Base-by-base conservation (phyloP, 2,113 vertebrate genomes). In the Callopanchax toddi region DNA sequence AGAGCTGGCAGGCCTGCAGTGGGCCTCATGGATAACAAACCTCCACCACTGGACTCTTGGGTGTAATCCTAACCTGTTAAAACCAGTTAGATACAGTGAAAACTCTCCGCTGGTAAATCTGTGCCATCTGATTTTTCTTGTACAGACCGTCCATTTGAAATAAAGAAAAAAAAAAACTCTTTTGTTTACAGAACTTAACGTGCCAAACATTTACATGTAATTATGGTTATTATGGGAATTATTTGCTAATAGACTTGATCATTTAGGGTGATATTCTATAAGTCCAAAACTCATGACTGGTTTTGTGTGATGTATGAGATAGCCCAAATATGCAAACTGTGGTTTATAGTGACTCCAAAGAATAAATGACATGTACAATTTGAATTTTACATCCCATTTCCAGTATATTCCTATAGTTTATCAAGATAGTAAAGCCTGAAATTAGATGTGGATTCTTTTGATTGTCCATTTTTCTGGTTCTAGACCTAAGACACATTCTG, bases 31-130 rank as follows among this genome's bases (percentile, higher is more conserved):
- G 92, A 93, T 66, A 90, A 90, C 61, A 93, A 91, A 63, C 92
- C 92, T 60, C 92, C 91, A 64, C 92, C 92, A 6, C 86, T 92
- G 63, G 92, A 93, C 85, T 93, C 92, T 29, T 93, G 92, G 92
- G 92, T 93, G 71, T 93, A 81, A 89, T 60, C 46, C 58, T n/a
- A 13, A 60, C 81, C 50, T 43, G 42, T 9, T 36, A 18, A 25
- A 45, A 29, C 63, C 9, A 3, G 37, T 48, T 53, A 36, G 71
- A 79, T 65, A 62, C 53, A 53, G 54, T 68, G 79, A 71, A 79
- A 71, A 81, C 76, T 67, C 76, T 86, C 44, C 66, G 61, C 29
- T 23, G 68, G 73, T 74, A 54, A 72, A 86, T 73, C 65, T 65
- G 63, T 76, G 74, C 76, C 73, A 79, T 76, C 69, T 18, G 50